These are phyloP conservation scores for Antheraea pernyi DNA, from an alignment of 1,140 invertebrate species.

Conservation along the genomic window DNA sequence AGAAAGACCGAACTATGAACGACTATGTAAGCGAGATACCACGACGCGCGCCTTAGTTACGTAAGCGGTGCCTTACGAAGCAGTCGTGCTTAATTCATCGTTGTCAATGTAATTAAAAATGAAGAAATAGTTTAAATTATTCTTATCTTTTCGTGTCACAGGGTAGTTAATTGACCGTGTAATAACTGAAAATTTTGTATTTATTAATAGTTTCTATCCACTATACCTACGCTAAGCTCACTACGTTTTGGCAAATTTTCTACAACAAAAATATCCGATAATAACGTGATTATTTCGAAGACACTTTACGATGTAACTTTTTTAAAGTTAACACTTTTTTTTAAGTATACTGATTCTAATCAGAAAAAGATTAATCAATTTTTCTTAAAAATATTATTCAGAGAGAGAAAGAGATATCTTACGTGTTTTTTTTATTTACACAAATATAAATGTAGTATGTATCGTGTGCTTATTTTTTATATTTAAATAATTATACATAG, in stretches of 20 bases:
- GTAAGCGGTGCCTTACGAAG: no score
- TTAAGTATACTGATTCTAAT: no score
- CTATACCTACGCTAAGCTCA: slow-evolving; percentile 26
- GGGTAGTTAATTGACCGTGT: slow-evolving; percentile 38
- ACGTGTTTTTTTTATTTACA: neutral
- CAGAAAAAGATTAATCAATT: no score
- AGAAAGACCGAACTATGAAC: no score
- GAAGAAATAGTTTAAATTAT: no score
- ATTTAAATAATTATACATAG: slow-evolving; percentile 17
- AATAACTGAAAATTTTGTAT: slow-evolving; percentile 30
- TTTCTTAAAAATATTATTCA: no score
- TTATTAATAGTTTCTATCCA: slow-evolving; percentile 41
- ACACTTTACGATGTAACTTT: slow-evolving; percentile 3
- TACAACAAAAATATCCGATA: slow-evolving; percentile 14
- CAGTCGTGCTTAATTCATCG: no score
- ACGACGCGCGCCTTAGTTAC: no score
- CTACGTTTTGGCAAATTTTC: slow-evolving; percentile 42
- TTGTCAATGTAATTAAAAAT: no score
- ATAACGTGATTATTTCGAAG: neutral
- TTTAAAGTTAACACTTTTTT: slow-evolving; percentile 2
- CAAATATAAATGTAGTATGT: neutral
- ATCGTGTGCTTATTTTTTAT: slow-evolving; percentile 13
- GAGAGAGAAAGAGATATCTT: slow-evolving; percentile 5
- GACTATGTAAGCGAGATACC: no score
- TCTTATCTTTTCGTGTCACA: slow-evolving; percentile 21